These are phyloP conservation scores for Protophormia terraenovae DNA, from an alignment of 2,888 invertebrate genomes.

Conservation along the genomic window DNA sequence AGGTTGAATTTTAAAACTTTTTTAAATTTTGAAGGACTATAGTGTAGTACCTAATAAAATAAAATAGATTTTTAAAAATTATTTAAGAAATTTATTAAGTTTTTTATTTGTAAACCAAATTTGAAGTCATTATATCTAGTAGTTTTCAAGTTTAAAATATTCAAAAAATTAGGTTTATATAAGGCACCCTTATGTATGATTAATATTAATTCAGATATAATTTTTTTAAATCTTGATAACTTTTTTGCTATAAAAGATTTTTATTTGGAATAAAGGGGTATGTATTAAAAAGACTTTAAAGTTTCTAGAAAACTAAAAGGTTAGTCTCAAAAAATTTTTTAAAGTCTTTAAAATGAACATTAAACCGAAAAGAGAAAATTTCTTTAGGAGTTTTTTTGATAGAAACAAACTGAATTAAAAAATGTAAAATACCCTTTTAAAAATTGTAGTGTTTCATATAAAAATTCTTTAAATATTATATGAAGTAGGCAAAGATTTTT, in stretches of 20 bases:
- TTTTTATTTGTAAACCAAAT: background rate
- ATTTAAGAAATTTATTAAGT: background rate
- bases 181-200: background rate
- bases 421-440: too few species aligned
- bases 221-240: background rate
- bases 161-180: background rate
- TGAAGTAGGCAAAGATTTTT: background rate
- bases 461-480: background rate
- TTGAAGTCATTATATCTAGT: background rate
- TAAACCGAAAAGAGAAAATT: too few species aligned
- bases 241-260: background rate
- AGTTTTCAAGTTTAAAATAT: background rate
- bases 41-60: too few species aligned
- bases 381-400: too few species aligned
- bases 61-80: background rate
- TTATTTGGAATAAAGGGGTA: background rate
- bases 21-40: too few species aligned
- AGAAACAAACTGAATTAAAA: too few species aligned
- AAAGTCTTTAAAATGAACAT: too few species aligned
- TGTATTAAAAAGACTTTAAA: background rate
- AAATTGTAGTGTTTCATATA: background rate
- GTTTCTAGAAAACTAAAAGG: background rate
- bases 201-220: background rate
- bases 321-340: too few species aligned
- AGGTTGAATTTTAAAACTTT: background rate